Evolutionary conservation across 1,140 invertebrate genomes (phyloP), one percentile per base, ranked within the genome.

Genomic region (Drosophila arizonae): DNA sequence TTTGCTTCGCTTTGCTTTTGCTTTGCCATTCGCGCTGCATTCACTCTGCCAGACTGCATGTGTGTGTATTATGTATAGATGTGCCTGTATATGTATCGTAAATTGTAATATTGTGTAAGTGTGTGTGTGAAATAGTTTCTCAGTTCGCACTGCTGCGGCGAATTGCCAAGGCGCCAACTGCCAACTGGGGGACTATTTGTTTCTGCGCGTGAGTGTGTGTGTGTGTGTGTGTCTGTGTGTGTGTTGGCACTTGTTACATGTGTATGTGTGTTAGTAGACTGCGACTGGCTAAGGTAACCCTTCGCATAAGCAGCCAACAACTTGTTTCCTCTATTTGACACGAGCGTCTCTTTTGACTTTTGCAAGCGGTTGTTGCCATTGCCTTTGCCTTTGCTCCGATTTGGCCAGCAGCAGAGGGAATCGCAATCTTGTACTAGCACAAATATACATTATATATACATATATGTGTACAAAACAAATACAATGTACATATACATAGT

Each of bases 291-390:
- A 48, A 48, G 75, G 66, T 81, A 79, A 87, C 82, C 82, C 81
- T 86, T 72, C 64, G 52, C n/a, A 48, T 28, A 69, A 46, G 51
- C 67, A 81, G 76, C 80, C 72, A 79, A 76, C 82, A 86, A 86
- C 82, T 86, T 87, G 82, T 86, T 86, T 86, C 82, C 82, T 86
- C 82, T 82, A 86, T 75, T 75, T 71, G 66, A 74, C 67, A 70
- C 66, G 66, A 58, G 58, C 66, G 58, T 74, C 72, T 62, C 67
- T 70, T 87, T 85, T 85, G 81, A 85, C 81, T 85, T 86, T 85
- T 85, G 79, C 81, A 86, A 79, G 71, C 76, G 72, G 43, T 63
- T 56, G 62, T 69, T 76, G 67, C 67, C 72, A 64, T 61, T 62
- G 54, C 65, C 72, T 24, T 24, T 24, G 21, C 21, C 21, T 69